phyloP scores from a whole-genome alignment of 1,140 invertebrate species.

The Cataglyphis hispanica region DNA sequence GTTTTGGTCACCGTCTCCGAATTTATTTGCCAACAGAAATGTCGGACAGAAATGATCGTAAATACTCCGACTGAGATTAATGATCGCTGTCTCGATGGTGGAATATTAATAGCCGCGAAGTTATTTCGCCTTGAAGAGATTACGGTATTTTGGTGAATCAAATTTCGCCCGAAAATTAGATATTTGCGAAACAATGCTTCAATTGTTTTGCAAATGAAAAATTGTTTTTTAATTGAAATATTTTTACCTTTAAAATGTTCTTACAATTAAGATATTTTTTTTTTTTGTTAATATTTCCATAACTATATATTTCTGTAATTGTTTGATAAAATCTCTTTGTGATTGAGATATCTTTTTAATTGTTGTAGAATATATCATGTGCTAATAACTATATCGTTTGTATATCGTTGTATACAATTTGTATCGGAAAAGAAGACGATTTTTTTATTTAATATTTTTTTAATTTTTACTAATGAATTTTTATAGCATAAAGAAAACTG shows the following conservation, averaged over 20 bases:
- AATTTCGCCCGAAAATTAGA: background rate
- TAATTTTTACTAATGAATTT: no score
- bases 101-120: background rate
- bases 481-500: no score
- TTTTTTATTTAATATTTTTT: background rate
- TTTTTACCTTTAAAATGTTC: background rate
- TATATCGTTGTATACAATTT: no score
- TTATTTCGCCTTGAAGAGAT: background rate
- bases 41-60: background rate
- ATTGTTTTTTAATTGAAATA: background rate
- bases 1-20: background rate
- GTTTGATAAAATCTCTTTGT: background rate
- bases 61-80: constrained; percentile 40
- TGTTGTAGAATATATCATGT: background rate
- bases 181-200: background rate
- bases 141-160: background rate
- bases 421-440: background rate
- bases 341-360: background rate
- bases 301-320: background rate
- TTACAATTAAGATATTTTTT: background rate
- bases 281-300: background rate
- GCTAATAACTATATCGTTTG: background rate
- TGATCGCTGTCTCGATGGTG: background rate
- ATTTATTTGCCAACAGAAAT: constrained; percentile 15
- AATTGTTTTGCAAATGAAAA: background rate